phyloP scores from a whole-genome alignment of 2,113 vertebrate species.

The Eudyptes chrysolophus region DNA sequence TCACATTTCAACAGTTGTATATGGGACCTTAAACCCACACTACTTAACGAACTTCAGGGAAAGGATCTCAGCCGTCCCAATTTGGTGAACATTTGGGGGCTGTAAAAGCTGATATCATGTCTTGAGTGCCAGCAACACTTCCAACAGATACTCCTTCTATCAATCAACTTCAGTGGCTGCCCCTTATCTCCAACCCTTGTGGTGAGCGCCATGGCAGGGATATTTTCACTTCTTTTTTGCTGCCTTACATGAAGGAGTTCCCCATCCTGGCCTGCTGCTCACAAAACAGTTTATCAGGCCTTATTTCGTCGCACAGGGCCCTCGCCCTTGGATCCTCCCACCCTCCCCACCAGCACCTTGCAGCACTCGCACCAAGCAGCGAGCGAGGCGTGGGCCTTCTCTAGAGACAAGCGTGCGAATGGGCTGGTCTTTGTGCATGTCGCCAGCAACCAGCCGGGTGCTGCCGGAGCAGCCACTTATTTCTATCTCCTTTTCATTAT shows the following conservation, averaged over 20 bases:
- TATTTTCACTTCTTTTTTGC: neutral
- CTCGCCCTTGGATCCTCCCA: accelerated
- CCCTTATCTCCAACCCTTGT: neutral
- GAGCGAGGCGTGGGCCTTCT: neutral
- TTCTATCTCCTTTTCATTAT: neutral
- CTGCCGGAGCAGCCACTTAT: neutral
- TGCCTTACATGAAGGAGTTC: neutral
- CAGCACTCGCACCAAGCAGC: neutral
- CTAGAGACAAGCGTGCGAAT: accelerated
- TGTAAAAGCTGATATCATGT: neutral
- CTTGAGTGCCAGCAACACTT: neutral
- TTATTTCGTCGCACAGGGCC: neutral
- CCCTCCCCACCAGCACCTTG: neutral
- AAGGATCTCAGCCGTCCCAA: neutral
- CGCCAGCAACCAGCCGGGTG: neutral
- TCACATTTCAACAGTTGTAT: neutral
- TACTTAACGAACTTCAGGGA: neutral
- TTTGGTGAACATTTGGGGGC: neutral
- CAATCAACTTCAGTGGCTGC: neutral
- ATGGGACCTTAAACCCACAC: neutral
- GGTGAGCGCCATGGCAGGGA: neutral
- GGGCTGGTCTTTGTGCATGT: neutral
- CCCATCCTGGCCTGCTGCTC: neutral
- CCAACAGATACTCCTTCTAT: neutral
- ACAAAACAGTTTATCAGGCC: neutral